Evolutionary conservation across 2,797 vertebrate species (phyloP), one percentile per base, ranked within the genome.

Genomic region (Pelodytes ibericus): DNA sequence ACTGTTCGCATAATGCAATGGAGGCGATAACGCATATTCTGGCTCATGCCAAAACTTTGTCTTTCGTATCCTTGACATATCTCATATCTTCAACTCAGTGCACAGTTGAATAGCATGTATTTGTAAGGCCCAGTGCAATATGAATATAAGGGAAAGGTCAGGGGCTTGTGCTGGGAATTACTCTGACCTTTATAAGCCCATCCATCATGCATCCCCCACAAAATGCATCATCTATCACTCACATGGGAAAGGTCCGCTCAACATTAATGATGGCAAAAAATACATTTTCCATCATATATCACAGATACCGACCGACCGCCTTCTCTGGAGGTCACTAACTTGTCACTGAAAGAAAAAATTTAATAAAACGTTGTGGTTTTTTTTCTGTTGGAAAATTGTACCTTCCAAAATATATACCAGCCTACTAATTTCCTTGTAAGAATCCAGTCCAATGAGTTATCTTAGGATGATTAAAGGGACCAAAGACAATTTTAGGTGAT

Each of bases 141-240:
- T 90, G 90, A 56, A 87, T 93, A 89, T 86, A 91, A 92, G 93
- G 92, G 93, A 95, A 96, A 96, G 94, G 95, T 96, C 94, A 96
- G 91, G 64, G 82, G 82, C 84, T 89, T 92, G 89, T 94, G 94
- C 92, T 95, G 94, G 95, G 95, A 95, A 94, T 94, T 93, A 86
- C 87, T 91, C 33, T 96, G 94, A 92, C 95, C 95, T 96, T 96
- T 94, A 91, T 85, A 92, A 91, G 91, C 91, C 80, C 86, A 89
- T 90, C 86, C 84, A 85, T 88, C 87, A 90, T 81, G 61, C 81
- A 81, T 82, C 86, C 86, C 86, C 84, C 84, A 86, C 57, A 72
- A 62, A 39, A 51, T 29, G 71, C 62, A 72, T 33, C 70, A 72
- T 47, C 24, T 70, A 67, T 78, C 69, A 31, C 63, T 78, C 61